Conservation (phyloP, 2,888 invertebrate genomes). For the Stenichneumon culpator region DNA sequence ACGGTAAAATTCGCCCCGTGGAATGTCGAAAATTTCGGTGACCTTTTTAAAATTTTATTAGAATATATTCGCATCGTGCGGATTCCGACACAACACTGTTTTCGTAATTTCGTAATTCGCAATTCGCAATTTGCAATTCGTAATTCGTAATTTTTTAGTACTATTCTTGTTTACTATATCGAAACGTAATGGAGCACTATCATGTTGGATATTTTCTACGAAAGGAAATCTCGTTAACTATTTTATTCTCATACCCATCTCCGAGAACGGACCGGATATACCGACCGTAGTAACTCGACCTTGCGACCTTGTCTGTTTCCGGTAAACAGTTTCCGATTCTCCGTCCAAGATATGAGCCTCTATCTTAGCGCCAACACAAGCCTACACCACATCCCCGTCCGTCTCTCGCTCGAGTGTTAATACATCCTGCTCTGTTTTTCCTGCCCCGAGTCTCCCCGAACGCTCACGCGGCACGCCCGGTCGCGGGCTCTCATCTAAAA, state of each 20-base stretch:
- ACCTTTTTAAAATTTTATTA: too few species aligned
- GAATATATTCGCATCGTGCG: too few species aligned
- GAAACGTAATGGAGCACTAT: too few species aligned
- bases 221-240: neutral
- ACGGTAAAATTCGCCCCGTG: too few species aligned
- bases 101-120: too few species aligned
- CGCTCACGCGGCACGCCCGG: conserved; percentile 4
- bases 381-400: neutral
- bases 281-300: conserved; percentile 29
- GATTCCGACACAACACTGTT: too few species aligned
- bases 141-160: too few species aligned
- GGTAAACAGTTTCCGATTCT: conserved; percentile 59
- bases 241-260: conserved; percentile 12
- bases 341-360: conserved; percentile 50
- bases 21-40: too few species aligned
- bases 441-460: neutral
- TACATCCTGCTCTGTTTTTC: conserved; percentile 25
- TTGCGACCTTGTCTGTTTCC: conserved; percentile 52
- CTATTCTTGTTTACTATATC: too few species aligned
- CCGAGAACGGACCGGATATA: conserved; percentile 37
- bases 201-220: neutral
- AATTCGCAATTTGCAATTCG: too few species aligned
- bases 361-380: conserved; percentile 9
- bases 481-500: conserved; percentile 28
- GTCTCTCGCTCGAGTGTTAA: conserved; percentile 16